A percentile compares a stretch with the other conserved stretches of the same genome.
These are phyloP conservation scores for Plecotus auritus DNA, from an alignment of 2,113 vertebrate genomes.

Conservation along the genomic window DNA sequence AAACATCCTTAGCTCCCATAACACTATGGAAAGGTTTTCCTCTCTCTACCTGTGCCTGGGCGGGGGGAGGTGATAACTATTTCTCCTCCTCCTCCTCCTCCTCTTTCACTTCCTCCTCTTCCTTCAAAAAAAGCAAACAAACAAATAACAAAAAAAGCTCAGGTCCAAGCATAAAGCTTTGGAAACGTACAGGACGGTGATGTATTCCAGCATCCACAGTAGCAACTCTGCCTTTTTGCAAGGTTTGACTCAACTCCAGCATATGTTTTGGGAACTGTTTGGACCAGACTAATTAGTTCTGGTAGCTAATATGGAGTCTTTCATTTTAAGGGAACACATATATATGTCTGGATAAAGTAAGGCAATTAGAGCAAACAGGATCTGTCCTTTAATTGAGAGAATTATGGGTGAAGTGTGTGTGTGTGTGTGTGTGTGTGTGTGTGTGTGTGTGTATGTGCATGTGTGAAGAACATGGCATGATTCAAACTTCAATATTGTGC, in stretches of 20 bases:
- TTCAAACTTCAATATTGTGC: neutral
- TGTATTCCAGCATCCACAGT: neutral
- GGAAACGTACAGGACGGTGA: neutral
- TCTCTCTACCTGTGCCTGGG: neutral
- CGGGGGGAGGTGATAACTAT: neutral
- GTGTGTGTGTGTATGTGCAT: neutral
- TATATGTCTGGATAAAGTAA: neutral
- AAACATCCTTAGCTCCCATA: neutral
- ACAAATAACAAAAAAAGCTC: neutral
- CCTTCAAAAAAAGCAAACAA: neutral
- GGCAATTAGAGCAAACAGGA: neutral
- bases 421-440: neutral
- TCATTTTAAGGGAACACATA: neutral
- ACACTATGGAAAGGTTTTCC: neutral
- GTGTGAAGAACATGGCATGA: neutral
- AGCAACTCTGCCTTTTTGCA: neutral
- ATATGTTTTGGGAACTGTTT: neutral
- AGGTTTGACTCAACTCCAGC: neutral
- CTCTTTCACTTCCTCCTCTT: neutral
- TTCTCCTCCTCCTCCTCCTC: neutral
- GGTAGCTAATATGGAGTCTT: neutral
- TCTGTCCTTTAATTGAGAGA: neutral
- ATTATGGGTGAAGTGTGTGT: neutral
- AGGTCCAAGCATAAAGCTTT: neutral
- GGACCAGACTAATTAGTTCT: neutral